Base-by-base conservation (phyloP, 1,140 invertebrate species). In the Oreohelix idahoensis region DNA sequence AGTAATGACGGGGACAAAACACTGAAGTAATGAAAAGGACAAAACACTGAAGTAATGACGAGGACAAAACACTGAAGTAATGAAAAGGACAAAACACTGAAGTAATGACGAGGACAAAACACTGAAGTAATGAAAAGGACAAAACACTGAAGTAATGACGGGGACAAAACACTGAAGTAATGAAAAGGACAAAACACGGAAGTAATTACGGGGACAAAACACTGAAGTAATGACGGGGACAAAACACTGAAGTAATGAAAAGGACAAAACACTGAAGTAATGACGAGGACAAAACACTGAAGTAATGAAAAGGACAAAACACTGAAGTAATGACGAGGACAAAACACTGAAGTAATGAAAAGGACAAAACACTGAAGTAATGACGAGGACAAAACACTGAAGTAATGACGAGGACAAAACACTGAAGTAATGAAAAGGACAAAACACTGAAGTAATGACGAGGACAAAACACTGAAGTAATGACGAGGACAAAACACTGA, bases 141-240 rank as follows among this genome's bases (percentile, higher is more conserved):
- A 8, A 45, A 15, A 45, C 15, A 45, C 53, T 2, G 4, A 58
- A 20, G 51, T 63, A 95, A 95, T 95, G 93, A 96, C 96, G 95
- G 83, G 97, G 98, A 89, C 98, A 99, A 17, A n/a, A n/a, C n/a
- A n/a, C n/a, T n/a, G n/a, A n/a, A n/a, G n/a, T n/a, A n/a, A n/a
- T n/a, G n/a, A n/a, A 15, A 15, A 45, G 15, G 42, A 8, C 15
- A 8, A 45, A 15, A 45, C 15, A 45, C 53, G 23, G 4, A 58
- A 20, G 51, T 63, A 95, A 95, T 95, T 93, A 96, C 96, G 95
- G 83, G 97, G 98, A 89, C 98, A 99, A 17, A n/a, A n/a, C n/a
- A n/a, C n/a, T n/a, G n/a, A n/a, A n/a, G n/a, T n/a, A n/a, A n/a
- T n/a, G n/a, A n/a, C 5, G 42, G 15, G 15, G 42, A 8, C 15